Evolutionary conservation across 2,888 invertebrate genomes (phyloP).

Genomic region (Scaptomyza caliginosa): DNA sequence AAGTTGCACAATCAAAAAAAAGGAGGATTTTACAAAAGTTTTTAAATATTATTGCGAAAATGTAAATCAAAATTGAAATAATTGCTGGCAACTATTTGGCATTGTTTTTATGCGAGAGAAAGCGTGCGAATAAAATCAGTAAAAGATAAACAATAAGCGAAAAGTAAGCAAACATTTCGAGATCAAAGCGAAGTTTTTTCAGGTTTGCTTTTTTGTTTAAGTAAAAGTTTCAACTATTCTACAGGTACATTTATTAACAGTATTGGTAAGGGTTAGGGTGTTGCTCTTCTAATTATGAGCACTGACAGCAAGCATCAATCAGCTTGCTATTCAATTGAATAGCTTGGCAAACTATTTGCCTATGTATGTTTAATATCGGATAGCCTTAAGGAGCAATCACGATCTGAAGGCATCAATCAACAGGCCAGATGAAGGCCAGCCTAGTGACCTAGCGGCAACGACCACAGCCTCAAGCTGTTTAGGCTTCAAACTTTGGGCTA

Average conservation of each 20-base stretch:
- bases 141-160: neutral
- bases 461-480: neutral
- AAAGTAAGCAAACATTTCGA: slow-evolving; percentile 1
- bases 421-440: slow-evolving; percentile 5
- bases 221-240: no score
- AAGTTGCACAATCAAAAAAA: slow-evolving; percentile 17
- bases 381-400: slow-evolving; percentile 33
- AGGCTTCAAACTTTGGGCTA: slow-evolving; percentile 28
- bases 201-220: neutral
- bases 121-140: slow-evolving; percentile 1
- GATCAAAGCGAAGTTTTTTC: neutral
- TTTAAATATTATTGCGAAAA: slow-evolving; percentile 54
- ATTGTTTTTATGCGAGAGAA: slow-evolving; percentile 21
- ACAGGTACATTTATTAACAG: no score
- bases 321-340: slow-evolving; percentile 17
- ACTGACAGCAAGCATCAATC: slow-evolving; percentile 62
- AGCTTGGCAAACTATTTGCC: slow-evolving; percentile 31
- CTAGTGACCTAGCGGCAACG: slow-evolving; percentile 19
- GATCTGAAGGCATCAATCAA: slow-evolving; percentile 52
- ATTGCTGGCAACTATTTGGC: slow-evolving; percentile 53
- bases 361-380: slow-evolving; percentile 7
- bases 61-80: slow-evolving; percentile 59
- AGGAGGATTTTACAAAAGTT: slow-evolving; percentile 19
- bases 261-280: neutral
- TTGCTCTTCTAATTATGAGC: slow-evolving; percentile 34